phyloP scores from a whole-genome alignment of 2,888 invertebrate species.

The Pachydiplax longipennis region DNA sequence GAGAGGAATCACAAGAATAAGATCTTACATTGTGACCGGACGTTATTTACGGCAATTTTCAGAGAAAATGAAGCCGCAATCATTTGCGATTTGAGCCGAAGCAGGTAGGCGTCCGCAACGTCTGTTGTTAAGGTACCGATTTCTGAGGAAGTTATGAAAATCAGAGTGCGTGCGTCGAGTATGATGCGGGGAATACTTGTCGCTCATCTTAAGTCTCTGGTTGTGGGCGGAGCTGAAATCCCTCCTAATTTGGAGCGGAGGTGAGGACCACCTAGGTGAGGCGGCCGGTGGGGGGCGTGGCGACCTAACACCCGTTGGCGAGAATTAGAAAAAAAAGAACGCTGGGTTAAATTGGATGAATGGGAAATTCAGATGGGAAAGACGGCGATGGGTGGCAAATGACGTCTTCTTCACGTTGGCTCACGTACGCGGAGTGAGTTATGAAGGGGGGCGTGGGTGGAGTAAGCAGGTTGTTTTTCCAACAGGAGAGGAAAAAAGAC shows the following conservation, averaged over 20 bases:
- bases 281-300: slow-evolving; percentile 12
- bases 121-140: too few species aligned
- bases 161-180: not conserved
- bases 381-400: not conserved
- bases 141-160: not conserved
- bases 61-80: too few species aligned
- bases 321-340: slow-evolving; percentile 6
- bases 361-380: not conserved
- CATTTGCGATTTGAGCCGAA: too few species aligned
- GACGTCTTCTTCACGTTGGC: slow-evolving; percentile 13
- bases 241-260: slow-evolving; percentile 34
- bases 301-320: slow-evolving; percentile 34
- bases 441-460: not conserved
- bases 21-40: not conserved
- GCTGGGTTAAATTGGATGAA: not conserved
- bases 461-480: not conserved
- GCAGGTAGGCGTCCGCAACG: too few species aligned
- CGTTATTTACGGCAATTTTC: not conserved
- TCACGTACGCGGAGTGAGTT: slow-evolving; percentile 2
- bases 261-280: slow-evolving; percentile 32
- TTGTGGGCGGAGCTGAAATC: slow-evolving; percentile 38
- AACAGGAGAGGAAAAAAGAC: not conserved
- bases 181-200: not conserved
- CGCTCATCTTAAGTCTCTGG: not conserved
- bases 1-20: too few species aligned